A percentile compares a stretch with the other conserved stretches of the same genome.
These are phyloP conservation scores for Alosa alosa DNA, from an alignment of 2,113 vertebrate genomes.

Conservation along the genomic window DNA sequence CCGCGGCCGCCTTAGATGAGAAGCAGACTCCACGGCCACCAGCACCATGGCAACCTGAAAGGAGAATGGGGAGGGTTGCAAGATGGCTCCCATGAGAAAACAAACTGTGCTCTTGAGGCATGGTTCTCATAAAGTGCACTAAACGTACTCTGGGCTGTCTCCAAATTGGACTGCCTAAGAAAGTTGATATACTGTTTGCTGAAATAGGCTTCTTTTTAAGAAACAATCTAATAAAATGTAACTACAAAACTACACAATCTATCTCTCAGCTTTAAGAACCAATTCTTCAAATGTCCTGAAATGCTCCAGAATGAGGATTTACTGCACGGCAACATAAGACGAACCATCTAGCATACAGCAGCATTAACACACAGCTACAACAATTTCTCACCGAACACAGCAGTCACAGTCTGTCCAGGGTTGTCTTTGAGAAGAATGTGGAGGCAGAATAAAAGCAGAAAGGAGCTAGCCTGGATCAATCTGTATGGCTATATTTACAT, in stretches of 20 bases:
- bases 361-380: background rate
- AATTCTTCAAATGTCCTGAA: background rate
- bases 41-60: background rate
- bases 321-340: background rate
- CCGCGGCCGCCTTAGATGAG: background rate
- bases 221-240: background rate
- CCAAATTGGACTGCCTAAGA: background rate
- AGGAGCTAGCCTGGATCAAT: background rate
- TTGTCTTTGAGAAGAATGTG: background rate
- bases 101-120: background rate
- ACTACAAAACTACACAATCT: background rate
- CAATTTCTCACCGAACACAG: background rate
- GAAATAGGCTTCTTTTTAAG: background rate
- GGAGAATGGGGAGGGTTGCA: background rate
- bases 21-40: background rate
- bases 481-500: background rate
- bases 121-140: background rate
- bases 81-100: background rate
- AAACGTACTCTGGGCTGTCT: background rate
- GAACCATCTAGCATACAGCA: background rate
- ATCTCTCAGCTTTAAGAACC: background rate
- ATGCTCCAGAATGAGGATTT: background rate
- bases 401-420: background rate
- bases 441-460: background rate
- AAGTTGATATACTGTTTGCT: constrained; percentile 6